Evolutionary conservation across 2,797 vertebrate genomes (phyloP).

Genomic region (Clarias fuscus): DNA sequence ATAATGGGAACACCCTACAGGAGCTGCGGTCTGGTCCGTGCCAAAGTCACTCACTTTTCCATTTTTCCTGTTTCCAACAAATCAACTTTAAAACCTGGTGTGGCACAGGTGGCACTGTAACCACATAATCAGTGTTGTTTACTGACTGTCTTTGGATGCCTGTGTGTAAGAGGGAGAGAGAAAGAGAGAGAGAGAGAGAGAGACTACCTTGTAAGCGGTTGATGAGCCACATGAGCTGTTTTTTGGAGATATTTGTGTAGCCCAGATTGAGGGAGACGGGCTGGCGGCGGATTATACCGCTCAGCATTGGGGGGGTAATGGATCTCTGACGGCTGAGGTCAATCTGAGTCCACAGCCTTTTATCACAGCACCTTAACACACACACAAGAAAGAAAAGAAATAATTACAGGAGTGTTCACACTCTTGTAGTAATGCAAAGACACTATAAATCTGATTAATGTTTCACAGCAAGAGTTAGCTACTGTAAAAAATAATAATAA

Average conservation of each 20-base stretch:
- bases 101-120: too few relatives aligned
- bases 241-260: constrained; percentile 91
- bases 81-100: too few relatives aligned
- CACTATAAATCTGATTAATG: neutral
- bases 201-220: constrained; percentile 83
- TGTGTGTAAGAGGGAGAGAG: too few relatives aligned
- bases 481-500: neutral
- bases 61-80: too few relatives aligned
- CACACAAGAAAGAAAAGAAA: neutral
- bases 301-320: constrained; percentile 90
- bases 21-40: too few relatives aligned
- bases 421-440: neutral
- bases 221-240: constrained; percentile 93
- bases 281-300: constrained; percentile 88
- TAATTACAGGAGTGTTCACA: neutral
- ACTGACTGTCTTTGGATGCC: too few relatives aligned
- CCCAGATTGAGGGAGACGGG: constrained; percentile 87
- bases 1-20: too few relatives aligned
- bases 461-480: neutral
- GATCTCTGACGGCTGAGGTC: constrained; percentile 87
- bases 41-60: too few relatives aligned
- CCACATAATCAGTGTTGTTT: too few relatives aligned
- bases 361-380: constrained; percentile 85
- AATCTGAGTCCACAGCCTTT: constrained; percentile 86
- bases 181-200: neutral